A percentile compares a stretch with the other conserved stretches of the same genome.
These are phyloP conservation scores for Murina feae DNA, from an alignment of 2,113 vertebrate genomes.

Conservation along the genomic window DNA sequence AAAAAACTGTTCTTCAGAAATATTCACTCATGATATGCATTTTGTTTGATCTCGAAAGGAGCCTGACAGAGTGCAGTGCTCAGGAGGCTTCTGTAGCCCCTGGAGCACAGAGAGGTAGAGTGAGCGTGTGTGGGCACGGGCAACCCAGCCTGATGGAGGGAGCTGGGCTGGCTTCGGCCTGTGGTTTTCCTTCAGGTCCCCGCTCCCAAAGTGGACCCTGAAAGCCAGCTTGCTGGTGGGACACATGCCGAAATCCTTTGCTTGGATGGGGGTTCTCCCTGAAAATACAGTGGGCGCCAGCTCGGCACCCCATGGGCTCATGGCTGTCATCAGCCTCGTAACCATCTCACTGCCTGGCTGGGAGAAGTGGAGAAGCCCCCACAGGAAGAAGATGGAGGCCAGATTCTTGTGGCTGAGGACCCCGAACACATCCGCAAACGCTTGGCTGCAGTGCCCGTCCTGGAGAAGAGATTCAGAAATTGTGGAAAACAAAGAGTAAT, in stretches of 20 bases:
- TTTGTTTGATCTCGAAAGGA: background rate
- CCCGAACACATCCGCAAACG: fast-evolving
- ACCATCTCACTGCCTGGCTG: background rate
- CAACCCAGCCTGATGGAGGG: background rate
- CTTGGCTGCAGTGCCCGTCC: background rate
- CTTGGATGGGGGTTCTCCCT: background rate
- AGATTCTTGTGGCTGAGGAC: background rate
- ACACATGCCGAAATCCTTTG: background rate
- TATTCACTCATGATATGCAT: background rate
- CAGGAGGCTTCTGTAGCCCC: fast-evolving
- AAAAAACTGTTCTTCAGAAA: background rate
- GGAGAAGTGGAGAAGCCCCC: background rate
- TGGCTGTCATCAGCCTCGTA: background rate
- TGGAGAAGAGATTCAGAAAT: background rate
- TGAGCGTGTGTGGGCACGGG: background rate
- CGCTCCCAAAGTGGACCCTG: no score
- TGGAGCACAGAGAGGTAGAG: background rate
- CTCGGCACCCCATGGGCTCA: fast-evolving
- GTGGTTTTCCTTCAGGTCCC: no score
- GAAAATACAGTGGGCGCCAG: background rate
- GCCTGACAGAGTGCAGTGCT: background rate
- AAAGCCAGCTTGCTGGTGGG: background rate
- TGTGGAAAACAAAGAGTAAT: background rate
- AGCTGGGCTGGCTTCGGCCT: background rate
- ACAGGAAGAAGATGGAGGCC: background rate